phyloP scores from a whole-genome alignment of 2,113 vertebrate genomes.

The Thamnophis sirtalis region DNA sequence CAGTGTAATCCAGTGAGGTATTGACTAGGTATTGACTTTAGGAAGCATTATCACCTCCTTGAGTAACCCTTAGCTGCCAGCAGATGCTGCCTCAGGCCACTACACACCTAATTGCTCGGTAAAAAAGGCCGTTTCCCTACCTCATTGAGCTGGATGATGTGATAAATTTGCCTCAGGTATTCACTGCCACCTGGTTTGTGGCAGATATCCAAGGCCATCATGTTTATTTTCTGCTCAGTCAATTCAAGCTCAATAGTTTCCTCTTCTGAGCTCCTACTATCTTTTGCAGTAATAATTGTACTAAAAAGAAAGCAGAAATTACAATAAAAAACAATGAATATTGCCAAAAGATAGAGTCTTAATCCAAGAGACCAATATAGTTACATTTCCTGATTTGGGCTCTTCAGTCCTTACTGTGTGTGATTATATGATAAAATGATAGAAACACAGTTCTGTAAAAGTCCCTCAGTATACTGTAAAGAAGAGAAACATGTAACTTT shows the following conservation, averaged over 20 bases:
- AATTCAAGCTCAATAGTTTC: slow-evolving; percentile 77
- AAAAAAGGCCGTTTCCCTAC: slow-evolving; percentile 93
- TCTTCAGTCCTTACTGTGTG: background rate
- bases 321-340: slow-evolving; percentile 11
- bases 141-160: slow-evolving; percentile 99
- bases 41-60: slow-evolving; percentile 76
- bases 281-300: slow-evolving; percentile 69
- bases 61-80: slow-evolving; percentile 81
- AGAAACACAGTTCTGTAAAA: background rate
- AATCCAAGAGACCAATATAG: background rate
- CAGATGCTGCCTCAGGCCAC: slow-evolving; percentile 88
- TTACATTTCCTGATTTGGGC: background rate
- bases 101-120: slow-evolving; percentile 95
- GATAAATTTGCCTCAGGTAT: slow-evolving; percentile 99
- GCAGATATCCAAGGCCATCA: slow-evolving; percentile 97
- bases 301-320: slow-evolving; percentile 65
- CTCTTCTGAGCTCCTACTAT: slow-evolving; percentile 63
- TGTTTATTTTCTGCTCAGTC: slow-evolving; percentile 97
- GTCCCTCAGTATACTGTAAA: background rate
- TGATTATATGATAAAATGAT: slow-evolving; percentile 2
- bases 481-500: slow-evolving; percentile 1
- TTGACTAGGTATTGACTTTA: slow-evolving; percentile 70
- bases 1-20: slow-evolving; percentile 64
- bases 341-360: slow-evolving; percentile 16
- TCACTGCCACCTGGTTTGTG: slow-evolving; percentile 95